Percentiles rank a stretch among this genome's conserved stretches.
phyloP scores from a whole-genome alignment of 2,888 invertebrate species.

The Mellilla xanthometata region DNA sequence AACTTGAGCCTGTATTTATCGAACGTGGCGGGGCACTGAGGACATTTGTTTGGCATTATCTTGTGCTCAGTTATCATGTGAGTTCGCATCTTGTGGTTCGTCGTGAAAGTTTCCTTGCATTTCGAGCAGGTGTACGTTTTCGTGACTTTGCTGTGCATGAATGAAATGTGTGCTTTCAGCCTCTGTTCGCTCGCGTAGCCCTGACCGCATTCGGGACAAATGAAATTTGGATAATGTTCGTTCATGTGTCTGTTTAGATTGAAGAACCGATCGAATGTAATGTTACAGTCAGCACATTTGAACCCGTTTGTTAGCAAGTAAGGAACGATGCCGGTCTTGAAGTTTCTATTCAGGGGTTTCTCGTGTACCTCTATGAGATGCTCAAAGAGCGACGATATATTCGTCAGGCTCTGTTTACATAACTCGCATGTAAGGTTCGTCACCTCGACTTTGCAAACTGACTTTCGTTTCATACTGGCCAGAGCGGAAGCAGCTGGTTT shows the following conservation, averaged over 20 bases:
- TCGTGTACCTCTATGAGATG: slow-evolving; percentile 52
- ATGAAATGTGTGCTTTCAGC: neutral
- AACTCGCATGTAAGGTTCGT: slow-evolving; percentile 55
- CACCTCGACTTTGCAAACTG: slow-evolving; percentile 55
- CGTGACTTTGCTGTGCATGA: neutral
- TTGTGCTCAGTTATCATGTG: slow-evolving; percentile 52
- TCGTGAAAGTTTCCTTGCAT: slow-evolving; percentile 42
- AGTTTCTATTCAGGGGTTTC: slow-evolving; percentile 46
- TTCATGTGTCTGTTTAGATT: slow-evolving; percentile 66
- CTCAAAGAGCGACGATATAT: slow-evolving; percentile 48
- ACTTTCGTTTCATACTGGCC: neutral
- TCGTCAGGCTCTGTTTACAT: slow-evolving; percentile 41
- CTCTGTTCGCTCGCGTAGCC: slow-evolving; percentile 20
- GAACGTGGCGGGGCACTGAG: slow-evolving; percentile 40
- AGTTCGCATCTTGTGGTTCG: slow-evolving; percentile 43
- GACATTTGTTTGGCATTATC: slow-evolving; percentile 36
- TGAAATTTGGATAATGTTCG: slow-evolving; percentile 60
- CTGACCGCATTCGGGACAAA: slow-evolving; percentile 66
- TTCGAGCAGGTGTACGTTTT: slow-evolving; percentile 23
- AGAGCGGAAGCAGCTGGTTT: neutral
- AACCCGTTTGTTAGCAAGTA: slow-evolving; percentile 49
- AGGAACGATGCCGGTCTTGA: slow-evolving; percentile 56
- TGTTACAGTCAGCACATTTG: slow-evolving; percentile 53
- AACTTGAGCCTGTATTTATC: slow-evolving; percentile 44
- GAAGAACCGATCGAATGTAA: slow-evolving; percentile 54